These are phyloP conservation scores for Pimpla rufipes DNA, from an alignment of 2,888 invertebrate species.

Conservation along the genomic window DNA sequence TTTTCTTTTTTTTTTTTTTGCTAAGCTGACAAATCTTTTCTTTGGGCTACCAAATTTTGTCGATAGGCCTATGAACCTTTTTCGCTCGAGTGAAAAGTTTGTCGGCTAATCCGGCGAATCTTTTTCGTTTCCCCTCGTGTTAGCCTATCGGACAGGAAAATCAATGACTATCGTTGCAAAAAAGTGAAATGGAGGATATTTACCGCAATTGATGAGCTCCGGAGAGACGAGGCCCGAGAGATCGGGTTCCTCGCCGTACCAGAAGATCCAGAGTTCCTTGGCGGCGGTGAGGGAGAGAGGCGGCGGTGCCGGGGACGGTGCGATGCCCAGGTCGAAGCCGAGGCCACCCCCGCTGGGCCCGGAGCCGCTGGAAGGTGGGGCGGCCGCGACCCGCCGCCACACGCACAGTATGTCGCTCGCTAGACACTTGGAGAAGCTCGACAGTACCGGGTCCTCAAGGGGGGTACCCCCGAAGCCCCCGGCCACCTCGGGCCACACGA, in stretches of 20 bases:
- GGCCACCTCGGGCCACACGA: slow-evolving; percentile 92
- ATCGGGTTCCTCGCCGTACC: slow-evolving; percentile 99
- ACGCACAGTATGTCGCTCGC: slow-evolving; percentile 98
- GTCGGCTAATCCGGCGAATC: too few species aligned
- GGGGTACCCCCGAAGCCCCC: slow-evolving; percentile 87
- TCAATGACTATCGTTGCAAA: background rate
- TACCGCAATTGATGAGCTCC: slow-evolving; percentile 94
- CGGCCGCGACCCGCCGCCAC: slow-evolving; percentile 95
- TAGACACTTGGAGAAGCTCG: slow-evolving; percentile 96
- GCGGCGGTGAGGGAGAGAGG: slow-evolving; percentile 94
- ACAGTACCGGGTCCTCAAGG: slow-evolving; percentile 95
- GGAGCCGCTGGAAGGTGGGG: slow-evolving; percentile 80
- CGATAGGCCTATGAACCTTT: too few species aligned
- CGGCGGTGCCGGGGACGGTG: slow-evolving; percentile 89
- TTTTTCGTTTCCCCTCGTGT: too few species aligned
- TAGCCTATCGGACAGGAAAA: too few species aligned
- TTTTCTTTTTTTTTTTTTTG: too few species aligned
- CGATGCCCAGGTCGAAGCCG: slow-evolving; percentile 85
- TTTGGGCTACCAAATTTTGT: too few species aligned
- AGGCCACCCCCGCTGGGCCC: slow-evolving; percentile 85
- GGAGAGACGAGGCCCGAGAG: slow-evolving; percentile 93
- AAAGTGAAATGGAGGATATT: slow-evolving; percentile 82
- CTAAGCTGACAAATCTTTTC: too few species aligned
- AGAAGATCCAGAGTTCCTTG: slow-evolving; percentile 99
- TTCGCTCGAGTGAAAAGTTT: too few species aligned